Base-by-base conservation (phyloP, 2,113 vertebrate genomes). In the Ovibos moschatus region DNA sequence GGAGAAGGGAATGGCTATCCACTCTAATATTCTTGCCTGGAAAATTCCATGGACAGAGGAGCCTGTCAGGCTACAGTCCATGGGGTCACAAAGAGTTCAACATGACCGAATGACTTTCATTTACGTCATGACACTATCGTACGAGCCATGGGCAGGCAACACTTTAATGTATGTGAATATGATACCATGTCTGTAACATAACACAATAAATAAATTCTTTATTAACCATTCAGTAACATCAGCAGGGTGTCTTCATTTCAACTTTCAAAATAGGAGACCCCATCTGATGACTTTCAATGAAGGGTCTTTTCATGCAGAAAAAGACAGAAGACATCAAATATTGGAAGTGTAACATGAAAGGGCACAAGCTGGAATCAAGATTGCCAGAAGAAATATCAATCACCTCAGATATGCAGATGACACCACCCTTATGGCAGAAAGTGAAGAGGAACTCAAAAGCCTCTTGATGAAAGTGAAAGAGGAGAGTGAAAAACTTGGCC, bases 261-360 rank as follows among this genome's bases (percentile, higher is more conserved):
- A 67, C 76, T 96, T 96, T 95, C 91, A 25, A 58, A 30, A 30
- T 36, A 33, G 33, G 57, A 92, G 36, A 91, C 40, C 2, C 67
- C 50, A 71, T 30, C 60, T 64, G 45, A 58, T 27, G 62, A 50
- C 57, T 60, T 23, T 62, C 91, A 27, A 2, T 16, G 14, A 64
- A 79, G 33, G 51, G 19, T 74, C 87, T 98, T 98, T 97, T 96
- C 67, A 97, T 94, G 95, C 98, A 23, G 83, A 89, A 55, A 97
- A 55, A 85, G 50, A 93, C 4, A 58, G 19, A 74, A 92, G 25
- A 96, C 36, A 87, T 19, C 15, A 55, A 28, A 30, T 2, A 58
- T 86, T 15, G 81, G 62, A 96, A 50, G 15, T 19, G 40, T 4
- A 13, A 11, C 23, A 2, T 10, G 50, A 79, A 57, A 47, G 58